A percentile compares a stretch with the other conserved stretches of the same genome.
Conservation (phyloP, 2,888 invertebrate genomes). For the Hesperia comma region DNA sequence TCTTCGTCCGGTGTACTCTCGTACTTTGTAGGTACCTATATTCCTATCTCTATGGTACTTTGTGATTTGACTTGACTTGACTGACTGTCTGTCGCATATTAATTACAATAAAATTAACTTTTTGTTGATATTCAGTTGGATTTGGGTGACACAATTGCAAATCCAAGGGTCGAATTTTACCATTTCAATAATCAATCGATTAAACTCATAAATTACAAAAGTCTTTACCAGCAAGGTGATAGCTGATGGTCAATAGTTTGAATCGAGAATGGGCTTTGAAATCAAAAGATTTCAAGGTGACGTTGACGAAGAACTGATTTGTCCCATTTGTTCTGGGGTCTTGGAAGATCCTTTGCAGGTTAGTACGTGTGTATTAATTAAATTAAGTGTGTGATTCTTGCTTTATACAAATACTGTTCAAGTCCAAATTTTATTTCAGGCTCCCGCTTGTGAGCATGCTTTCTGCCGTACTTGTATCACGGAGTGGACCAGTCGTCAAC, state of each 20-base stretch:
- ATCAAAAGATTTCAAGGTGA: constrained; percentile 96
- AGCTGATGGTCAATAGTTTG: constrained; percentile 53
- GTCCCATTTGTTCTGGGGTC: constrained; percentile 98
- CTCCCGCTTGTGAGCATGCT: constrained; percentile 97
- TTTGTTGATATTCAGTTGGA: constrained; percentile 56
- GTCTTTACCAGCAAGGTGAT: constrained; percentile 31
- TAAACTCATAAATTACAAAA: constrained; percentile 7
- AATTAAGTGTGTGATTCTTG: constrained; percentile 22
- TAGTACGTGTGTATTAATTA: constrained; percentile 46
- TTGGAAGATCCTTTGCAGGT: constrained; percentile 98
- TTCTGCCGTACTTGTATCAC: constrained; percentile 97
- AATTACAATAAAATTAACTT: constrained; percentile 39
- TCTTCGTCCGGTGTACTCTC: too few species aligned
- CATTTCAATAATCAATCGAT: background rate
- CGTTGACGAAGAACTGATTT: constrained; percentile 98
- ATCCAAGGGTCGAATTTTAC: constrained; percentile 34
- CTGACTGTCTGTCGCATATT: background rate
- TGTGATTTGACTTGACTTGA: too few species aligned
- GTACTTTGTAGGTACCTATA: too few species aligned
- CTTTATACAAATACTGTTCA: background rate
- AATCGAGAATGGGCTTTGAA: constrained; percentile 94
- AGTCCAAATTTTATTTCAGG: constrained; percentile 81
- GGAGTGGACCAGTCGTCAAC: constrained; percentile 97
- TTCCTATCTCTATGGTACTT: too few species aligned
- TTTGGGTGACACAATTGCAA: constrained; percentile 47